Conservation (phyloP, 2,888 invertebrate genomes). For the Pammene aurita region DNA sequence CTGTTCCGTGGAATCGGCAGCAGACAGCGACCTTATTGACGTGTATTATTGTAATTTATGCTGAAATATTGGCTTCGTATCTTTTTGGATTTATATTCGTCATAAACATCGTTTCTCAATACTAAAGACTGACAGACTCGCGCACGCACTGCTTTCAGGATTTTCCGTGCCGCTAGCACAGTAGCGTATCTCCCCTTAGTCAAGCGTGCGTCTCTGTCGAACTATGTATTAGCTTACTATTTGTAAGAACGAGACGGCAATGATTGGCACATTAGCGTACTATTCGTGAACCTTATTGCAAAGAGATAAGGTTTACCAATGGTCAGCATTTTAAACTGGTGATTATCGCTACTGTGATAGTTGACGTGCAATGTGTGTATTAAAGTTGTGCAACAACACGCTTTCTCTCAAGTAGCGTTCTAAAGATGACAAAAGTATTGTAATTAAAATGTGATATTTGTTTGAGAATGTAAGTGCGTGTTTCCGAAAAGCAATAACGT, state of each 20-base stretch:
- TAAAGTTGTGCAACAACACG: constrained; percentile 53
- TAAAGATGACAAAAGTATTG: constrained; percentile 65
- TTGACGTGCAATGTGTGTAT: constrained; percentile 41
- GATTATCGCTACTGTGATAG: constrained; percentile 9
- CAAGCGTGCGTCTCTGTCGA: background rate
- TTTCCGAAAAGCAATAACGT: constrained; percentile 80
- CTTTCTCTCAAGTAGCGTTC: constrained; percentile 57
- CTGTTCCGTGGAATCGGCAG: constrained; percentile 48
- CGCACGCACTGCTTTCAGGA: constrained; percentile 51
- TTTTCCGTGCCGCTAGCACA: constrained; percentile 53
- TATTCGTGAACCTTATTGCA: too few relatives aligned
- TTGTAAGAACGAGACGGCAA: background rate
- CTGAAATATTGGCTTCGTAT: constrained; percentile 74
- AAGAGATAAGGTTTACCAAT: background rate
- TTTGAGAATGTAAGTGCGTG: constrained; percentile 72
- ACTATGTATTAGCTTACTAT: background rate
- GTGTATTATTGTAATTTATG: constrained; percentile 78
- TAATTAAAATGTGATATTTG: constrained; percentile 78
- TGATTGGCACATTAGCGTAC: too few relatives aligned
- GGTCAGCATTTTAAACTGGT: background rate
- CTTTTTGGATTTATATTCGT: constrained; percentile 61
- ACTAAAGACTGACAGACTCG: constrained; percentile 70
- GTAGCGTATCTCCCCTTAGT: constrained; percentile 2
- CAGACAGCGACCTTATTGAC: constrained; percentile 58
- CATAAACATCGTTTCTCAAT: constrained; percentile 57